Evolutionary conservation across 1,140 invertebrate species (phyloP).

Genomic region (Eumaeus atala): DNA sequence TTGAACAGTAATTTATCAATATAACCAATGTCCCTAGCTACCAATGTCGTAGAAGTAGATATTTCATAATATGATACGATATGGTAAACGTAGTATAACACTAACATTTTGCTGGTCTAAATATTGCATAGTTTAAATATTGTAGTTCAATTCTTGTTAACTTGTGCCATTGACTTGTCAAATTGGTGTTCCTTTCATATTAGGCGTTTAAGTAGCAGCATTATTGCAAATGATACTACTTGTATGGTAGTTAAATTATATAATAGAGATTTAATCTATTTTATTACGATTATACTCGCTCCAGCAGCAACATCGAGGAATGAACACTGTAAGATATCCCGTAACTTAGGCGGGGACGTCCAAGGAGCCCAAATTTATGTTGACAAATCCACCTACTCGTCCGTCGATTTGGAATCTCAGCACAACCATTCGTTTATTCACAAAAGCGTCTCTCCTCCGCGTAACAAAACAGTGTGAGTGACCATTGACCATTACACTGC

Average conservation of each 20-base stretch:
- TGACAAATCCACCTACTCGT: slow-evolving; percentile 1
- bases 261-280: slow-evolving; percentile 4
- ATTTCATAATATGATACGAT: too few relatives aligned
- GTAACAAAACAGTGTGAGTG: neutral
- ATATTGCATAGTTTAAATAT: too few relatives aligned
- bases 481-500: too few relatives aligned
- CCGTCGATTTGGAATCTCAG: neutral
- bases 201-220: neutral
- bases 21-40: neutral
- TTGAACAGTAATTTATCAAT: neutral
- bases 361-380: neutral
- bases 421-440: neutral
- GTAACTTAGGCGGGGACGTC: neutral
- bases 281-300: too few relatives aligned
- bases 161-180: neutral
- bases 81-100: too few relatives aligned
- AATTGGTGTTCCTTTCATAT: neutral
- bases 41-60: too few relatives aligned
- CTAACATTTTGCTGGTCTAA: too few relatives aligned
- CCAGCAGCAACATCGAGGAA: neutral
- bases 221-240: too few relatives aligned
- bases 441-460: neutral
- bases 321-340: neutral
- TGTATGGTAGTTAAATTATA: too few relatives aligned
- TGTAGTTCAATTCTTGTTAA: too few relatives aligned